A percentile compares a stretch with the other conserved stretches of the same genome.
Evolutionary conservation across 2,888 invertebrate genomes (phyloP).

Genomic region (Pristionchus japonicus): DNA sequence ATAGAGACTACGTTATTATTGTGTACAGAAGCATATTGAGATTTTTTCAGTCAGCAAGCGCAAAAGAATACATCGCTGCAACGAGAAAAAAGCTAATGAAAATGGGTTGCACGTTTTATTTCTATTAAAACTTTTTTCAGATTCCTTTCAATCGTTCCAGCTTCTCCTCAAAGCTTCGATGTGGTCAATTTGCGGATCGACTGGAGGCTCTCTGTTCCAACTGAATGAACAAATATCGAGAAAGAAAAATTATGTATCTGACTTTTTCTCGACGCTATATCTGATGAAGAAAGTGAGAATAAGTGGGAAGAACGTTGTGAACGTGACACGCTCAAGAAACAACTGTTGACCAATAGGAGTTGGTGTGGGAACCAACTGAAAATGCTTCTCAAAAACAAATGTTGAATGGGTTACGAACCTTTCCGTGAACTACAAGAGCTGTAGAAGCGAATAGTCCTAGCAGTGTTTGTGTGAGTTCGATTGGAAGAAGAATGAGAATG

Average conservation of each 20-base stretch:
- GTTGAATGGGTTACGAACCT: too few relatives aligned
- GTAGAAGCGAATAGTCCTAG: not conserved
- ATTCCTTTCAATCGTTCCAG: not conserved
- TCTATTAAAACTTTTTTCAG: too few relatives aligned
- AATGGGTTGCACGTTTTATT: too few relatives aligned
- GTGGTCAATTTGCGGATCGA: not conserved
- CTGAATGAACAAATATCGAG: not conserved
- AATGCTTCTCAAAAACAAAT: not conserved
- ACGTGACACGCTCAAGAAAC: not conserved
- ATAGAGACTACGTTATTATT: too few relatives aligned
- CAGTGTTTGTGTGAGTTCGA: not conserved
- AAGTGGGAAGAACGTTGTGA: not conserved
- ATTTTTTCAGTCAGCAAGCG: too few relatives aligned
- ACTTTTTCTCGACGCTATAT: not conserved
- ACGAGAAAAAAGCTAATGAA: too few relatives aligned
- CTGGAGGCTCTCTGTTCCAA: not conserved
- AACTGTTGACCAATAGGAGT: not conserved
- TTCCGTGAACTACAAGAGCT: not conserved
- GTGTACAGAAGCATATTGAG: too few relatives aligned
- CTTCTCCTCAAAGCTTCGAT: not conserved
- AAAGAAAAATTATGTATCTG: not conserved
- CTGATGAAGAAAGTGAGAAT: not conserved
- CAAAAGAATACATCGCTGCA: too few relatives aligned
- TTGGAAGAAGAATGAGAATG: not conserved
- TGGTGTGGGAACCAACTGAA: not conserved